A percentile compares a stretch with the other conserved stretches of the same genome.
These are phyloP conservation scores for Esox masquinongy DNA, from an alignment of 2,797 vertebrate genomes.

Conservation along the genomic window DNA sequence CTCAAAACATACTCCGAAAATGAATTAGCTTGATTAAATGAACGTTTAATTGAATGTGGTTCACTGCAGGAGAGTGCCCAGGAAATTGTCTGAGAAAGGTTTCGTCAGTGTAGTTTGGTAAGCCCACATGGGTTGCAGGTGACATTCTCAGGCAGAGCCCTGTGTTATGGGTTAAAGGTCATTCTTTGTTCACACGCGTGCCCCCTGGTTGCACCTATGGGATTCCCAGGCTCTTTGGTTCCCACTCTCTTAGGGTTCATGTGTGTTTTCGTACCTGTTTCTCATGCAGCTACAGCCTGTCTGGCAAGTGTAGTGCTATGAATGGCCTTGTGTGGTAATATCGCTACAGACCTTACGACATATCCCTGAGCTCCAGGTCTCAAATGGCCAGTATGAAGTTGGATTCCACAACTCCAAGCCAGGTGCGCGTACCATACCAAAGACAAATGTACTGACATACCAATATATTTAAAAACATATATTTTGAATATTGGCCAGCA, in stretches of 20 bases:
- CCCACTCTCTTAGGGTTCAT: slow-evolving; percentile 28
- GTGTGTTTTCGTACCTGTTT: not conserved
- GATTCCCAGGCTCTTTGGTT: slow-evolving; percentile 32
- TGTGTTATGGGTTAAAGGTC: slow-evolving; percentile 49
- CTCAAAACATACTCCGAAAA: not conserved
- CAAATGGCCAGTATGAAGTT: slow-evolving; percentile 1
- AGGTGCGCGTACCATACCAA: not conserved
- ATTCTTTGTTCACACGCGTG: slow-evolving; percentile 37
- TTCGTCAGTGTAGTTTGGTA: not conserved
- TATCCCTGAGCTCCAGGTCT: slow-evolving; percentile 14
- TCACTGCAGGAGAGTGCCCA: not conserved
- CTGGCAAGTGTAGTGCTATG: not conserved
- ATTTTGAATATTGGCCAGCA: too few species aligned
- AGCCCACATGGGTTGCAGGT: slow-evolving; percentile 11
- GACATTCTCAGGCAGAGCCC: slow-evolving; percentile 12
- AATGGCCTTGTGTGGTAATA: slow-evolving; percentile 24
- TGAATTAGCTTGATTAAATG: not conserved
- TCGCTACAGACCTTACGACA: slow-evolving; percentile 14
- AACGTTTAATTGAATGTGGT: not conserved
- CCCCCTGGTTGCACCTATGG: slow-evolving; percentile 20
- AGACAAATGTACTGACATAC: too few species aligned
- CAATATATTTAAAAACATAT: too few species aligned
- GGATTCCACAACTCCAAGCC: not conserved
- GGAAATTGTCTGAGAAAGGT: too few species aligned
- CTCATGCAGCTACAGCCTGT: not conserved